phyloP scores from a whole-genome alignment of 2,888 invertebrate genomes.

The Brachycybe producta region DNA sequence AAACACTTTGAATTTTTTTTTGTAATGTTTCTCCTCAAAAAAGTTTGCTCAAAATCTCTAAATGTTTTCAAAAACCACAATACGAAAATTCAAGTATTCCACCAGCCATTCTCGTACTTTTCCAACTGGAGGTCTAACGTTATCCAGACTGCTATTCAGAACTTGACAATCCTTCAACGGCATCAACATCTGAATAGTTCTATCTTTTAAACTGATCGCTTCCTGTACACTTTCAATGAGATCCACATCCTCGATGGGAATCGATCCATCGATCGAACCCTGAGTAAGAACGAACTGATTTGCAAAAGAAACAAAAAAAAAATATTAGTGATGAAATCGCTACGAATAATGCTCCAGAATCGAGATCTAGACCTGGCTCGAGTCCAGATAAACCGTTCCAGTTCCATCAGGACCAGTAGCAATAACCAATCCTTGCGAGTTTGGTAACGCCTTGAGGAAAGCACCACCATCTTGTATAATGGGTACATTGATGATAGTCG shows the following conservation, averaged over 20 bases:
- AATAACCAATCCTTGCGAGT: constrained; percentile 22
- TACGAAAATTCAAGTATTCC: not conserved
- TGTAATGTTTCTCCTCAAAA: no score
- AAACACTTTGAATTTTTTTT: no score
- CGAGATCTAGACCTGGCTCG: constrained; percentile 19
- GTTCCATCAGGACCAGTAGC: constrained; percentile 23
- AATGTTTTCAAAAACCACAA: not conserved
- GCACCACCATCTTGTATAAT: constrained; percentile 21
- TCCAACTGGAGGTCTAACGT: constrained; percentile 24
- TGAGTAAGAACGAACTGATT: not conserved
- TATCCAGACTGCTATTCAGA: not conserved
- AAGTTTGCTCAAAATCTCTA: no score
- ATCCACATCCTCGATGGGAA: constrained; percentile 16
- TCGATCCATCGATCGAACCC: constrained; percentile 13
- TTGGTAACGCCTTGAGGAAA: constrained; percentile 18
- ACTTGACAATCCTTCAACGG: no score
- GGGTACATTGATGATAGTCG: constrained; percentile 21
- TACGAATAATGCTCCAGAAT: not conserved
- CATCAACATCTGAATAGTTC: no score
- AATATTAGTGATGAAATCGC: not conserved
- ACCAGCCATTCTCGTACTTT: constrained; percentile 20
- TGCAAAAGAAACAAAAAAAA: not conserved
- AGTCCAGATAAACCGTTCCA: constrained; percentile 22
- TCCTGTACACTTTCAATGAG: constrained; percentile 13
- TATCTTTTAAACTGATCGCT: constrained; percentile 12